Evolutionary conservation across 2,797 vertebrate species (phyloP).

Genomic region (Pipistrellus nathusii): DNA sequence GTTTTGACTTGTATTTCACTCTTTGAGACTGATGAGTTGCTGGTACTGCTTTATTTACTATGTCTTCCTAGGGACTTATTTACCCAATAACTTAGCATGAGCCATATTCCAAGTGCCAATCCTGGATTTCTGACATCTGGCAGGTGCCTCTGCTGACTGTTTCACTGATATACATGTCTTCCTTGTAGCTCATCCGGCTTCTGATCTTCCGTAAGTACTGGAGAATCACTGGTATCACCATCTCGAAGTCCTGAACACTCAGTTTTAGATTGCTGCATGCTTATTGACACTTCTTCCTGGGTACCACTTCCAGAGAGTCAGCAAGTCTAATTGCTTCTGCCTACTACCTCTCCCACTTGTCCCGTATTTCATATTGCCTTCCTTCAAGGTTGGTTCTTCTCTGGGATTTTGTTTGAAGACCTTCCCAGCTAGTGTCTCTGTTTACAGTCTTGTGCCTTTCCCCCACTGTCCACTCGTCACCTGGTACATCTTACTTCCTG

Average conservation of each 20-base stretch:
- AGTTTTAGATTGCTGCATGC: not conserved
- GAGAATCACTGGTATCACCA: not conserved
- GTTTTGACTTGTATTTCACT: conserved; percentile 1
- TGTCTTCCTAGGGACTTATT: not conserved
- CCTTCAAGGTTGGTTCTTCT: not conserved
- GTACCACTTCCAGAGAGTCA: not conserved
- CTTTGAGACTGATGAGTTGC: not conserved
- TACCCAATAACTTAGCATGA: not conserved
- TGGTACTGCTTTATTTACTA: not conserved
- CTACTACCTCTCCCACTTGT: not conserved
- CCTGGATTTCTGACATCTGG: not conserved
- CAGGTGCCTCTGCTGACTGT: not conserved
- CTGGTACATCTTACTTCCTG: not conserved
- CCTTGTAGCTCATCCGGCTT: not conserved
- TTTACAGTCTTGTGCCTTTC: not conserved
- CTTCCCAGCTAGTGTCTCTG: not conserved
- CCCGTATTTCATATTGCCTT: not conserved
- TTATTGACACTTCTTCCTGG: not conserved
- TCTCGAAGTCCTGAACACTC: not conserved
- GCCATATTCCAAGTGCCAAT: not conserved
- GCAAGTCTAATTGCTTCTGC: not conserved
- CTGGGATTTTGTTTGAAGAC: conserved; percentile 24
- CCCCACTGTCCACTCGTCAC: not conserved
- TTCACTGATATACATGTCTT: not conserved
- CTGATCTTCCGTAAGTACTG: not conserved